A percentile compares a stretch with the other conserved stretches of the same genome.
Evolutionary conservation across 2,888 invertebrate species (phyloP).

Genomic region (Phalangium opilio): DNA sequence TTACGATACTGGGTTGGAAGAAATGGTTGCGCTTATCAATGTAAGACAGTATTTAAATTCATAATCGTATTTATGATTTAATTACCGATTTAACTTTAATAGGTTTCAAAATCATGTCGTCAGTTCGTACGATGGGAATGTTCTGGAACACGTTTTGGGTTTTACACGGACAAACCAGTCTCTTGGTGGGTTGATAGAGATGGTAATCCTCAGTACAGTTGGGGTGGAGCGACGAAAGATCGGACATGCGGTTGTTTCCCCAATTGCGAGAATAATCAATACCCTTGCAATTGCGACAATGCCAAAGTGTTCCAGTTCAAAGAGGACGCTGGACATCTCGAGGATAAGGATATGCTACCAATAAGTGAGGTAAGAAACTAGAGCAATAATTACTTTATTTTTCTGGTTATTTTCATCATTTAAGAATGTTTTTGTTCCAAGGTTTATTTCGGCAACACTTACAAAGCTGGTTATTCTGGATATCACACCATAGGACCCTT

Average conservation of each 20-base stretch:
- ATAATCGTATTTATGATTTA: no score
- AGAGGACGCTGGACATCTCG: constrained; percentile 20
- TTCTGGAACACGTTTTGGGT: constrained; percentile 20
- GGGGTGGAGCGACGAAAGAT: constrained; percentile 18
- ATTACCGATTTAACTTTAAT: background rate
- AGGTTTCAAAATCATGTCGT: constrained; percentile 19
- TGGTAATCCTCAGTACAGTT: constrained; percentile 17
- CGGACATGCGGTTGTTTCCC: constrained; percentile 20
- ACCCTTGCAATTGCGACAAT: constrained; percentile 22
- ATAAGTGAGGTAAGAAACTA: constrained; percentile 16
- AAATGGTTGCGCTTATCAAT: no score
- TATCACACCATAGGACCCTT: constrained; percentile 22
- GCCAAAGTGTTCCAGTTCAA: constrained; percentile 15
- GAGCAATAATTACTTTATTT: background rate
- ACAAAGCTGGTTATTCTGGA: constrained; percentile 20
- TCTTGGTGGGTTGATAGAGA: constrained; percentile 18
- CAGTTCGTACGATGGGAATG: constrained; percentile 23
- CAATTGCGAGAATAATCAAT: constrained; percentile 4
- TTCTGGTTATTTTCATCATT: no score
- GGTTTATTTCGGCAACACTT: constrained; percentile 21
- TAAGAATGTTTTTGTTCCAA: constrained; percentile 3
- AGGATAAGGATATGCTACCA: constrained; percentile 19
- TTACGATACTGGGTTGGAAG: constrained; percentile 12
- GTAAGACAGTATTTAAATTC: no score
- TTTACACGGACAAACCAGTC: constrained; percentile 17